These are phyloP conservation scores for Biston stratarius DNA, from an alignment of 2,888 invertebrate genomes.

Conservation along the genomic window DNA sequence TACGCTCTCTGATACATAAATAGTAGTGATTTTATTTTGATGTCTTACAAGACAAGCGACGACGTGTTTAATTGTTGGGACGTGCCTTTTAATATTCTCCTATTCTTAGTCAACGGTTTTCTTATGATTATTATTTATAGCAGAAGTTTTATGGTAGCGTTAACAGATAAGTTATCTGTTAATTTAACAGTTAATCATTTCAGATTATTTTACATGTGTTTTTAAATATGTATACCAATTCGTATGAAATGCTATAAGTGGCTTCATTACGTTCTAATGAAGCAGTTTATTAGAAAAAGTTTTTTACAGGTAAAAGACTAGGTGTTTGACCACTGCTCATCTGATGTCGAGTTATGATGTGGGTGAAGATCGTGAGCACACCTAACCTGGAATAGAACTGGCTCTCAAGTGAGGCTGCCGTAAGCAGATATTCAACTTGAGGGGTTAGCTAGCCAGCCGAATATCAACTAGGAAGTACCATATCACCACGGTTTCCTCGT, in stretches of 20 bases:
- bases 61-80: slow-evolving; percentile 81
- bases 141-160: slow-evolving; percentile 48
- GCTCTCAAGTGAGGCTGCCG: too few relatives aligned
- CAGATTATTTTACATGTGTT: neutral
- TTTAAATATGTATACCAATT: neutral
- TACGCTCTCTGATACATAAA: slow-evolving; percentile 82
- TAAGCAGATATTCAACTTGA: too few relatives aligned
- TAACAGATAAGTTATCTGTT: slow-evolving; percentile 50
- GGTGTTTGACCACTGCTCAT: too few relatives aligned
- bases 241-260: neutral
- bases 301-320: too few relatives aligned
- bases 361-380: too few relatives aligned
- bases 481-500: too few relatives aligned
- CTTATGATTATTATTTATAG: slow-evolving; percentile 63
- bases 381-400: too few relatives aligned
- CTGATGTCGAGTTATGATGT: too few relatives aligned
- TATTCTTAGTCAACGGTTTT: slow-evolving; percentile 75
- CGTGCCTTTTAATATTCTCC: slow-evolving; percentile 71
- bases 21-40: slow-evolving; percentile 85
- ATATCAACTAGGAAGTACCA: too few relatives aligned
- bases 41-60: slow-evolving; percentile 83
- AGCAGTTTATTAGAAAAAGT: neutral
- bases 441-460: too few relatives aligned
- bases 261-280: neutral
- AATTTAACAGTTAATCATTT: slow-evolving; percentile 36